Percentiles rank a stretch among this genome's conserved stretches.
phyloP scores from a whole-genome alignment of 2,113 vertebrate species.

The Boulengerochromis microlepis region DNA sequence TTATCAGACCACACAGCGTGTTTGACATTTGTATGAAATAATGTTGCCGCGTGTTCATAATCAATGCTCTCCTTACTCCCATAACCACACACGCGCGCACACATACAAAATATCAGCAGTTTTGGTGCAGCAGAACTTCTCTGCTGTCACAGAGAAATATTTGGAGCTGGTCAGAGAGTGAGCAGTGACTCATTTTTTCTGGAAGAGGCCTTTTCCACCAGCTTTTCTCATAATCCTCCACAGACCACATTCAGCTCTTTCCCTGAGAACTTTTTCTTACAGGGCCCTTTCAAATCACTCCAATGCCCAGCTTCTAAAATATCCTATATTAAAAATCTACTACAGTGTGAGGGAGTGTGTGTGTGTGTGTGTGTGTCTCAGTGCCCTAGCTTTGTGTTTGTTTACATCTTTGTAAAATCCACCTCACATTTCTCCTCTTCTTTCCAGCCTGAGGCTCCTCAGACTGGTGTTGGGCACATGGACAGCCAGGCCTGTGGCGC shows the following conservation, averaged over 20 bases:
- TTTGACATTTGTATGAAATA: background rate
- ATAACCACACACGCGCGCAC: background rate
- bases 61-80: background rate
- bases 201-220: background rate
- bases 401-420: background rate
- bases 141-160: background rate
- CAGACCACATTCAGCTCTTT: background rate
- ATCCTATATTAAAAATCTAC: background rate
- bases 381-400: background rate
- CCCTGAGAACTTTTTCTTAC: background rate
- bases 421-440: background rate
- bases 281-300: background rate
- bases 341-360: background rate
- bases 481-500: conserved; percentile 58
- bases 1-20: background rate
- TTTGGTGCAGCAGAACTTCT: background rate
- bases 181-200: background rate
- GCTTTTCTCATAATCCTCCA: background rate
- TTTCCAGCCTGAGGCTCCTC: conserved; percentile 12
- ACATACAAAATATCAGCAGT: background rate
- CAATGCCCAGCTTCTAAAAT: background rate
- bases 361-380: background rate
- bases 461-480: conserved; percentile 19
- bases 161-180: background rate
- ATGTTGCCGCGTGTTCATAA: background rate